A percentile compares a stretch with the other conserved stretches of the same genome.
Conservation (phyloP, 2,888 invertebrate species). For the Melikaiella ostensackeni region DNA sequence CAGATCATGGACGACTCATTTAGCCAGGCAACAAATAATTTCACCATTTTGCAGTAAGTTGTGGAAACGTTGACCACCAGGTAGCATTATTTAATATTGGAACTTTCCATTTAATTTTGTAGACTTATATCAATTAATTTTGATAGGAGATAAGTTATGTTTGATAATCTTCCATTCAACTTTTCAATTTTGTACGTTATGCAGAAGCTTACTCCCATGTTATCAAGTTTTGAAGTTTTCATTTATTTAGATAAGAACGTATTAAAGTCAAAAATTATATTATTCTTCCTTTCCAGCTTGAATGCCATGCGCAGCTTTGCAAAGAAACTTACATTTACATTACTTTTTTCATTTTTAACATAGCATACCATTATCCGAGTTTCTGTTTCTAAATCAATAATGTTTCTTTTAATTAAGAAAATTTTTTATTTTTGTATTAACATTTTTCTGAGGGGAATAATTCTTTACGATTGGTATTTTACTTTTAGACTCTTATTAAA, state of each 20-base stretch:
- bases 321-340: neutral
- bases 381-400: neutral
- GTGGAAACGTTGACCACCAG: slow-evolving; percentile 5
- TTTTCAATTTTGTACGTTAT: slow-evolving; percentile 1
- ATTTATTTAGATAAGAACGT: too few relatives aligned
- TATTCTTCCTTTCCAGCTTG: too few relatives aligned
- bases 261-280: too few relatives aligned
- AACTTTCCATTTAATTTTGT: neutral
- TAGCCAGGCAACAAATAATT: slow-evolving; percentile 14
- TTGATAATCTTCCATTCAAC: neutral
- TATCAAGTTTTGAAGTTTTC: too few relatives aligned
- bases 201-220: too few relatives aligned
- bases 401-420: too few relatives aligned
- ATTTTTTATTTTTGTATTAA: too few relatives aligned
- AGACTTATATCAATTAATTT: neutral
- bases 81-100: slow-evolving; percentile 9
- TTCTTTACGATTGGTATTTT: neutral
- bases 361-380: neutral
- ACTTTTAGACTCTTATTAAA: too few relatives aligned
- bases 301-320: too few relatives aligned
- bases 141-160: neutral
- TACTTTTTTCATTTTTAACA: neutral
- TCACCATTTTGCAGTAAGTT: slow-evolving; percentile 34
- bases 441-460: too few relatives aligned
- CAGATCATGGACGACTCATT: slow-evolving; percentile 6